Percentiles rank a stretch among this genome's conserved stretches.
These are phyloP conservation scores for Daphoenositta chrysoptera DNA, from an alignment of 2,113 vertebrate species.

Conservation along the genomic window DNA sequence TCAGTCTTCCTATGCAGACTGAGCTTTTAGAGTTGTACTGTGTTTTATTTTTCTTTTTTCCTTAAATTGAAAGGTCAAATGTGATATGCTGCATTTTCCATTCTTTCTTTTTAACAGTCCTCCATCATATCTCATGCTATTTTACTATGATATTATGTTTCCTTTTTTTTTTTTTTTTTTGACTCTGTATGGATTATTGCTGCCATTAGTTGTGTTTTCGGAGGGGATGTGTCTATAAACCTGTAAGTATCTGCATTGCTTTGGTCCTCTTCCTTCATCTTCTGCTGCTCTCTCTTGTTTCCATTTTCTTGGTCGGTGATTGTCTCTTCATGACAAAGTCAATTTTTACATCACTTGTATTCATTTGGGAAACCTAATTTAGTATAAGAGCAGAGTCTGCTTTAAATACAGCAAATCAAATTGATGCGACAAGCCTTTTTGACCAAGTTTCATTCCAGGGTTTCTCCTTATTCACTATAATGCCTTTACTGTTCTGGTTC, in stretches of 20 bases:
- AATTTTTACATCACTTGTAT: background rate
- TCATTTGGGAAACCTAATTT: background rate
- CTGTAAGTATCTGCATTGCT: slow-evolving; percentile 77
- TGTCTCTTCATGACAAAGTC: background rate
- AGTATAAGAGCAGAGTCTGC: background rate
- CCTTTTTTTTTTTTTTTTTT: background rate
- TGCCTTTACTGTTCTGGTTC: background rate
- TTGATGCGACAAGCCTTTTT: background rate
- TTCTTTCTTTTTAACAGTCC: background rate
- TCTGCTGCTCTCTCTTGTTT: background rate
- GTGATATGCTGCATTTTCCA: background rate
- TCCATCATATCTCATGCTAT: background rate
- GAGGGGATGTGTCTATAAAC: slow-evolving; percentile 79
- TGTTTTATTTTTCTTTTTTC: background rate
- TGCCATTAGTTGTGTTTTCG: slow-evolving; percentile 82
- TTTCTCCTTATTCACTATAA: background rate
- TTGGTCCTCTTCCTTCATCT: background rate
- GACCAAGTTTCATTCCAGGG: background rate
- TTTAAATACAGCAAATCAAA: background rate
- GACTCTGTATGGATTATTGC: background rate
- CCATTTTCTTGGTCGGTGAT: background rate
- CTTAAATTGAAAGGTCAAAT: background rate
- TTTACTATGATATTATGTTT: slow-evolving; percentile 4
- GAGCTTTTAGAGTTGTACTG: background rate
- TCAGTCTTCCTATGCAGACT: background rate